These are phyloP conservation scores for Cephus spinipes DNA, from an alignment of 2,888 invertebrate genomes.

Conservation along the genomic window DNA sequence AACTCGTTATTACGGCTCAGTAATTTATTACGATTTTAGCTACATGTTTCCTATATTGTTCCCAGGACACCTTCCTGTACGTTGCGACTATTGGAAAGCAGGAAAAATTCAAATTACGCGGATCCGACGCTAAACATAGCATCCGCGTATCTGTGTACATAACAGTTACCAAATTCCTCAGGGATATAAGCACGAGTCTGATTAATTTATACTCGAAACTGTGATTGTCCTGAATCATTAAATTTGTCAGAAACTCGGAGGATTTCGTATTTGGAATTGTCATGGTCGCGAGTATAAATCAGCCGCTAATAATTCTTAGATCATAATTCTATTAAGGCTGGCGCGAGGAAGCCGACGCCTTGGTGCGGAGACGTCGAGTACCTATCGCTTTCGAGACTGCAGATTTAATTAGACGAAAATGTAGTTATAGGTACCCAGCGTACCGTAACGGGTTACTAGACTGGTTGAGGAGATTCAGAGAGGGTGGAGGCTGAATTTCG, in stretches of 20 bases:
- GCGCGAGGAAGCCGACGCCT: slow-evolving; percentile 10
- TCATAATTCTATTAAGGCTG: slow-evolving; percentile 16
- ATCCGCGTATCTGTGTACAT: not conserved
- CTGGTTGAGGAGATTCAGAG: not conserved
- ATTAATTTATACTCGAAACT: not conserved
- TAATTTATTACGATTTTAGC: slow-evolving; percentile 37
- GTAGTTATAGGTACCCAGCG: slow-evolving; percentile 11
- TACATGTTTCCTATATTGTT: not conserved
- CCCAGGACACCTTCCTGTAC: not conserved
- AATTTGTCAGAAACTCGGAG: not conserved
- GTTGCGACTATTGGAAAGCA: not conserved
- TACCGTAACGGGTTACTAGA: not conserved
- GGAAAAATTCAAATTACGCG: not conserved
- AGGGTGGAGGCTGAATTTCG: not conserved
- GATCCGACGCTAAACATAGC: no score
- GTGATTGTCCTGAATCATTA: not conserved
- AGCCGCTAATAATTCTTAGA: slow-evolving; percentile 18
- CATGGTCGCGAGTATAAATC: not conserved
- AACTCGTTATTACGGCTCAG: slow-evolving; percentile 46
- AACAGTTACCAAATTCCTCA: not conserved
- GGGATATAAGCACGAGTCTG: not conserved
- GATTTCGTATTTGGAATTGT: not conserved
- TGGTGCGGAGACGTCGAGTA: slow-evolving; percentile 14
- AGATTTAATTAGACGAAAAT: slow-evolving; percentile 37
- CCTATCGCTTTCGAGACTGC: slow-evolving; percentile 25